Base-by-base conservation (phyloP, 2,113 vertebrate genomes). In the Sander vitreus region DNA sequence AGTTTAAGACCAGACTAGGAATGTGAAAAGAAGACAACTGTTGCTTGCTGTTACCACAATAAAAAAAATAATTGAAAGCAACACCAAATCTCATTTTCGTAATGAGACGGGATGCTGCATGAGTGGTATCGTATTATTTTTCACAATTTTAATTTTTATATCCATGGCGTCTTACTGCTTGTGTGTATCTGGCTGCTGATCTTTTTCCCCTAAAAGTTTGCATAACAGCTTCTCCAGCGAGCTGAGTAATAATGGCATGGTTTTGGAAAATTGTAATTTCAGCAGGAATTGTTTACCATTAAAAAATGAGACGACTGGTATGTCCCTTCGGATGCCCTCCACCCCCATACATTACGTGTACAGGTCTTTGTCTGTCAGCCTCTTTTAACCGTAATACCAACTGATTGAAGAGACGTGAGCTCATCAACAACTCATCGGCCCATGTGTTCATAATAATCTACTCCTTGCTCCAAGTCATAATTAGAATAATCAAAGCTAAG, bases 401-500 rank as follows among this genome's bases (percentile, higher is more conserved):
- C 21, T 27, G 71, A 89, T 84, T 63, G 81, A 81, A 78, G 77
- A 68, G 80, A 83, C 19, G 33, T 85, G 86, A 89, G 89, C 89
- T 88, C 90, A 91, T 93, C 90, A 91, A 21, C 82, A 82, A 73
- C 90, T 84, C 83, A 83, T 87, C 47, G 60, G 81, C 84, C 85
- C 91, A 80, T 91, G 90, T 90, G 91, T 76, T 93, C 73, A 79
- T 90, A 86, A 87, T 93, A 92, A 94, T 92, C 89, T 82, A 73
- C 70, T 85, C 77, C 64, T 78, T 21, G 89, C 90, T 92, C 76
- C 73, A 63, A 90, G 90, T 92, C 92, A 92, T 94, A 89, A 95
- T 94, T 92, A 93, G 85, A 95, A 94, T 92, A 93, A 94, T 95
- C 89, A 92, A 93, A 93, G 94, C 87, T 90, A 86, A 90, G 83